Conservation (phyloP, 2,888 invertebrate species). For the Andricus curvator region DNA sequence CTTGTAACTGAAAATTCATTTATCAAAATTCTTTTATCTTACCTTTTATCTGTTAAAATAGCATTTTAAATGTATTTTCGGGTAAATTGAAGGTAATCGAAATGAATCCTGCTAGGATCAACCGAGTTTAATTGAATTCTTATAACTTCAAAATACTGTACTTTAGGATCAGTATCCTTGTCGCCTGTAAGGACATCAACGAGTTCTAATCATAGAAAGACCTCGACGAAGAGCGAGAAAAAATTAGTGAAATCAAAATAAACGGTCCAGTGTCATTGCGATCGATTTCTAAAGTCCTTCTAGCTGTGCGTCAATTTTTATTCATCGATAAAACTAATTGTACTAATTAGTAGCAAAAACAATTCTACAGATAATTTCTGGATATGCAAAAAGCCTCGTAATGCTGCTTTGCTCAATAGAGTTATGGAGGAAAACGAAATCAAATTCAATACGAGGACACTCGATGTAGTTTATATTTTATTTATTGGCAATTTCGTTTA, state of each 20-base stretch:
- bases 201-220: slow-evolving; percentile 9
- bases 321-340: slow-evolving; percentile 18
- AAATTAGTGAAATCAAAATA: slow-evolving; percentile 40
- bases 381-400: neutral
- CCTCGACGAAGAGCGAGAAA: slow-evolving; percentile 53
- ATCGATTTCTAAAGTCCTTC: slow-evolving; percentile 36
- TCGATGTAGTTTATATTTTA: neutral
- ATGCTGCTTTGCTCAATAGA: neutral
- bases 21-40: no score
- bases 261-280: slow-evolving; percentile 3
- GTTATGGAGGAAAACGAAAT: slow-evolving; percentile 11
- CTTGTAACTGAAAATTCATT: no score
- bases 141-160: neutral
- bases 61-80: no score
- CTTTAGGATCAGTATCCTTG: neutral
- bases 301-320: slow-evolving; percentile 23
- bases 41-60: no score
- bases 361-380: slow-evolving; percentile 20
- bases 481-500: neutral
- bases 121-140: no score
- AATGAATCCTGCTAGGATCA: no score
- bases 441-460: slow-evolving; percentile 1
- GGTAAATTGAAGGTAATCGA: no score
- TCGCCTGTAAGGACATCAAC: neutral
- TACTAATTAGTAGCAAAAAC: slow-evolving; percentile 27